Percentiles rank a stretch among this genome's conserved stretches.
Evolutionary conservation across 2,113 vertebrate species (phyloP).

Genomic region (Smithornis capensis): DNA sequence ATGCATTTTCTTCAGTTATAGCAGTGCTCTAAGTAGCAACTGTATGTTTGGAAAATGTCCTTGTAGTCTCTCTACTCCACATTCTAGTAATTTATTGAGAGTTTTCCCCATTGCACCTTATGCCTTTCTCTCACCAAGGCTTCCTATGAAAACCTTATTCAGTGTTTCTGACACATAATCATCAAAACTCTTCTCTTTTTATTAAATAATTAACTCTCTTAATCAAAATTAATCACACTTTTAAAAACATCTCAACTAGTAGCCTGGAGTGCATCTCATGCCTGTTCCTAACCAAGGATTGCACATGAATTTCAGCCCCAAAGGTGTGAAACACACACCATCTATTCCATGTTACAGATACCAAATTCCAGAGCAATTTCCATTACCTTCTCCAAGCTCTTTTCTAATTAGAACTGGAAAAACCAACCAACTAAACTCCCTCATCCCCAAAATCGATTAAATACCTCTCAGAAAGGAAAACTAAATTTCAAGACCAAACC

Average conservation of each 20-base stretch:
- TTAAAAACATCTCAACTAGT: neutral
- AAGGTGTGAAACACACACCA: neutral
- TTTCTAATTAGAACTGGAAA: neutral
- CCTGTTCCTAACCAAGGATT: accelerated
- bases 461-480: neutral
- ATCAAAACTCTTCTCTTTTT: neutral
- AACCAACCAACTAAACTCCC: neutral
- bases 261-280: neutral
- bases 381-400: neutral
- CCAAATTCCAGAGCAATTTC: neutral
- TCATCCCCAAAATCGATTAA: too few species aligned
- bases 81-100: accelerated
- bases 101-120: neutral
- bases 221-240: neutral
- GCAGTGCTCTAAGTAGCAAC: neutral
- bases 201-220: neutral
- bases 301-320: neutral
- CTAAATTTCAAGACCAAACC: neutral
- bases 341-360: neutral
- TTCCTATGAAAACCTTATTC: neutral
- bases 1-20: neutral
- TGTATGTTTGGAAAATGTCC: neutral
- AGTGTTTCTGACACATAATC: accelerated
- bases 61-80: neutral
- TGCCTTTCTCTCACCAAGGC: neutral